phyloP scores from a whole-genome alignment of 2,113 vertebrate species.

The Peromyscus maniculatus region DNA sequence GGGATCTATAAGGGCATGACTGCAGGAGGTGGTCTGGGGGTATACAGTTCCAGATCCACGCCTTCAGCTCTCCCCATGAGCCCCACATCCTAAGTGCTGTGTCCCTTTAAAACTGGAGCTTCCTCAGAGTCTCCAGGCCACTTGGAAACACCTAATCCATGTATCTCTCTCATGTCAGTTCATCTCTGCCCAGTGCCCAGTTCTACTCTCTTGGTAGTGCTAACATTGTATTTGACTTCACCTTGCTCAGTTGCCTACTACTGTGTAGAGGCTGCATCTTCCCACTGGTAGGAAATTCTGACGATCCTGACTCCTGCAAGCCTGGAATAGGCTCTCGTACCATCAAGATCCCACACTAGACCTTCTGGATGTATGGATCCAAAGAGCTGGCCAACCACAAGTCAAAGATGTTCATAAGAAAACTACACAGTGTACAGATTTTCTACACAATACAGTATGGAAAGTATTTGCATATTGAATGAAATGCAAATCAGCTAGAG shows the following conservation, averaged over 20 bases:
- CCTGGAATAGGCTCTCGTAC: neutral
- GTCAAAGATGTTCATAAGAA: neutral
- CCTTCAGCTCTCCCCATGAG: neutral
- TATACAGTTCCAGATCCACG: neutral
- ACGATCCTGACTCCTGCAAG: neutral
- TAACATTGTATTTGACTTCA: neutral
- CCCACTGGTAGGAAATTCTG: neutral
- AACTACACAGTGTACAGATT: rapidly evolving
- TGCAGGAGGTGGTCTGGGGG: rapidly evolving
- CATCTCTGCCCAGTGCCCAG: neutral
- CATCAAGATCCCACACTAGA: neutral
- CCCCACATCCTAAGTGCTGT: neutral
- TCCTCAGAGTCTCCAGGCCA: neutral
- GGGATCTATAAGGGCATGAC: rapidly evolving
- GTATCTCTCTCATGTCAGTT: neutral
- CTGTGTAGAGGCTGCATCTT: neutral
- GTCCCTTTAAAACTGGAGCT: neutral
- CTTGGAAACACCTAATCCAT: rapidly evolving
- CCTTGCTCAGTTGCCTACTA: neutral
- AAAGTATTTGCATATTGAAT: neutral
- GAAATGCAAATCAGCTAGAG: neutral
- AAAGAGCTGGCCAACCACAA: no score
- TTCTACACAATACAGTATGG: neutral
- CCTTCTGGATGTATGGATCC: neutral
- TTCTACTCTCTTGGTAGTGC: neutral